A percentile compares a stretch with the other conserved stretches of the same genome.
These are phyloP conservation scores for Actias luna DNA, from an alignment of 2,888 invertebrate species.

Conservation along the genomic window DNA sequence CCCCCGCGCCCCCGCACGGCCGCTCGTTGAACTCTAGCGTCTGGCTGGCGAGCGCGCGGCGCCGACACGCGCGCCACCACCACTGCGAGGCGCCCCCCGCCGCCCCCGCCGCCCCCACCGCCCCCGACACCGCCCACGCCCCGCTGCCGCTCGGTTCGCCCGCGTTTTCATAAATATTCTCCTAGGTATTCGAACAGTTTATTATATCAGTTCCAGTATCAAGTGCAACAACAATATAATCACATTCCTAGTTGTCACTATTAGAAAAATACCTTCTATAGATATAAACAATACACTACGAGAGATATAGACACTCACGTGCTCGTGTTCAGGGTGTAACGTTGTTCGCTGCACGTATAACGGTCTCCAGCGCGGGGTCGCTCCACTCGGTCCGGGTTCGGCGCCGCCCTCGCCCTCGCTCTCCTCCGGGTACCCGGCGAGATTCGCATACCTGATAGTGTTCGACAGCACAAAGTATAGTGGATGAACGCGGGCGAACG, in stretches of 20 bases:
- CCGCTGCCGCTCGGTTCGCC: background rate
- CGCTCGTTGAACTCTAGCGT: slow-evolving; percentile 21
- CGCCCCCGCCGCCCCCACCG: slow-evolving; percentile 38
- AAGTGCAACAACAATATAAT: no score
- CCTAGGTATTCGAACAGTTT: no score
- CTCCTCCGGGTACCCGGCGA: slow-evolving; percentile 26
- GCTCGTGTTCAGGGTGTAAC: background rate
- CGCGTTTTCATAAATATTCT: background rate
- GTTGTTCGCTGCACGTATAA: slow-evolving; percentile 24
- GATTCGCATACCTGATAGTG: slow-evolving; percentile 41
- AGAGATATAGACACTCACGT: background rate
- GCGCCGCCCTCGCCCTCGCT: slow-evolving; percentile 24
- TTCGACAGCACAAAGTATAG: no score
- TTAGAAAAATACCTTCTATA: no score
- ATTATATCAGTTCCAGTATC: no score
- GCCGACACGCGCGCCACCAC: slow-evolving; percentile 32
- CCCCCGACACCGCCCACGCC: slow-evolving; percentile 29
- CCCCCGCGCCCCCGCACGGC: slow-evolving; percentile 25
- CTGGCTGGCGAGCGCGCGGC: slow-evolving; percentile 21
- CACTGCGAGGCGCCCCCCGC: slow-evolving; percentile 31
- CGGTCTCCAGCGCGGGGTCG: slow-evolving; percentile 34
- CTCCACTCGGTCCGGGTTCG: slow-evolving; percentile 26
- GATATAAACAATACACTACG: background rate
- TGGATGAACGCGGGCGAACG: no score
- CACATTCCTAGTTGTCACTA: no score